A percentile compares a stretch with the other conserved stretches of the same genome.
These are phyloP conservation scores for Phrynocephalus guinanensis DNA, from an alignment of 2,797 vertebrate genomes.

Conservation along the genomic window DNA sequence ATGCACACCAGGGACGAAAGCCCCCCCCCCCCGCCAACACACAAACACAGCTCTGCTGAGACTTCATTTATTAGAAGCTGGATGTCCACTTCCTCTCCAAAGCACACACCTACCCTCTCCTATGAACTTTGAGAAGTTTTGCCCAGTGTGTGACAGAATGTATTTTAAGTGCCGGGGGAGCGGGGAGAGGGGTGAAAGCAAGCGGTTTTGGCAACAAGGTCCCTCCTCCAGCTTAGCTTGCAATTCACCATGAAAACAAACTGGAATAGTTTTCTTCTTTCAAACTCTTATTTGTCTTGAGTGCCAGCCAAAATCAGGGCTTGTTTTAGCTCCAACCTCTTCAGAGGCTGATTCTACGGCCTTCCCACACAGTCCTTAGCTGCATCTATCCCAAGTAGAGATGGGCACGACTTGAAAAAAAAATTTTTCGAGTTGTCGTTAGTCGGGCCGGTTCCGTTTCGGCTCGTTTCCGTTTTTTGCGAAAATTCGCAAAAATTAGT, in stretches of 20 bases:
- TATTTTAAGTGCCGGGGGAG: background rate
- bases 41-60: background rate
- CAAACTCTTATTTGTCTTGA: conserved; percentile 66
- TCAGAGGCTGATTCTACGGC: conserved; percentile 17
- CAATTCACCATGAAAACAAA: conserved; percentile 33
- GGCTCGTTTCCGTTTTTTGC: too few relatives aligned
- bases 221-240: conserved; percentile 32
- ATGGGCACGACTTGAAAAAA: too few relatives aligned
- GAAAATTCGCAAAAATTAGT: too few relatives aligned
- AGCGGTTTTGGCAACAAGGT: background rate
- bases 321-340: conserved; percentile 23
- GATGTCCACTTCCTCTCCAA: background rate
- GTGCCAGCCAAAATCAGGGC: conserved; percentile 53
- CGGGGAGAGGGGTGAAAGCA: background rate
- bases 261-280: conserved; percentile 36
- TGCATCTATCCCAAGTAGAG: conserved; percentile 29
- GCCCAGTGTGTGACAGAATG: background rate
- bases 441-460: too few relatives aligned
- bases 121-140: background rate
- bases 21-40: background rate
- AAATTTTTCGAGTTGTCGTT: too few relatives aligned
- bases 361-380: conserved; percentile 28
- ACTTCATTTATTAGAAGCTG: background rate
- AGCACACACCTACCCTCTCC: background rate
- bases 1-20: background rate